A percentile compares a stretch with the other conserved stretches of the same genome.
These are phyloP conservation scores for Pterocles orientalis DNA, from an alignment of 2,113 vertebrate genomes.

Conservation along the genomic window DNA sequence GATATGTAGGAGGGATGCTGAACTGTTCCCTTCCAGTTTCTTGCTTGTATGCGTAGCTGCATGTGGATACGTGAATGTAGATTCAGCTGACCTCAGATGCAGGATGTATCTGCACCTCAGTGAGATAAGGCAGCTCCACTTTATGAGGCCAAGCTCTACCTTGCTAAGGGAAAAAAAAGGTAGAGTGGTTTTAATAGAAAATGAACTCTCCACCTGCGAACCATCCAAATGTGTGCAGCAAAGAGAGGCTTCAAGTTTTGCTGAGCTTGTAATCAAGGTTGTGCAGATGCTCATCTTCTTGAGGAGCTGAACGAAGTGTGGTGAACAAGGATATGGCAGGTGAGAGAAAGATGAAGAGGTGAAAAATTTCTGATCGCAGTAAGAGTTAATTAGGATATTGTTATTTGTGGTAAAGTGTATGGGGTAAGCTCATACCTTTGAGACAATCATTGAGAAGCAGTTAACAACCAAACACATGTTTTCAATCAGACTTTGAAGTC, in stretches of 20 bases:
- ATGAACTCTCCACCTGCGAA: neutral
- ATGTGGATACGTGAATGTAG: neutral
- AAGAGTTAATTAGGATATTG: neutral
- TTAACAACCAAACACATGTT: neutral
- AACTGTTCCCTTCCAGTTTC: neutral
- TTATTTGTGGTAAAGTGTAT: neutral
- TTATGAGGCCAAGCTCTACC: neutral
- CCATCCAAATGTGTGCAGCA: neutral
- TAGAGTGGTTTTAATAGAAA: neutral
- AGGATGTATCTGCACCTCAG: neutral
- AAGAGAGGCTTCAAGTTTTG: neutral
- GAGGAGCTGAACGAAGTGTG: neutral
- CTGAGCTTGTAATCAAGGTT: neutral
- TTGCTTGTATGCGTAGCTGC: neutral
- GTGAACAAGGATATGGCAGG: neutral
- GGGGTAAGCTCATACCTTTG: neutral
- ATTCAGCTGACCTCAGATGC: neutral
- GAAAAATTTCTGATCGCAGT: neutral
- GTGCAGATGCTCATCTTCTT: neutral
- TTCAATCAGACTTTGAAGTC: neutral
- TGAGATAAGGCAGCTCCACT: neutral
- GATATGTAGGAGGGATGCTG: neutral
- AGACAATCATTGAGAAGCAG: neutral
- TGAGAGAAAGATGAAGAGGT: neutral
- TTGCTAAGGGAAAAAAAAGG: neutral